These are phyloP conservation scores for Aegotheles bennettii DNA, from an alignment of 2,113 vertebrate species.

Conservation along the genomic window DNA sequence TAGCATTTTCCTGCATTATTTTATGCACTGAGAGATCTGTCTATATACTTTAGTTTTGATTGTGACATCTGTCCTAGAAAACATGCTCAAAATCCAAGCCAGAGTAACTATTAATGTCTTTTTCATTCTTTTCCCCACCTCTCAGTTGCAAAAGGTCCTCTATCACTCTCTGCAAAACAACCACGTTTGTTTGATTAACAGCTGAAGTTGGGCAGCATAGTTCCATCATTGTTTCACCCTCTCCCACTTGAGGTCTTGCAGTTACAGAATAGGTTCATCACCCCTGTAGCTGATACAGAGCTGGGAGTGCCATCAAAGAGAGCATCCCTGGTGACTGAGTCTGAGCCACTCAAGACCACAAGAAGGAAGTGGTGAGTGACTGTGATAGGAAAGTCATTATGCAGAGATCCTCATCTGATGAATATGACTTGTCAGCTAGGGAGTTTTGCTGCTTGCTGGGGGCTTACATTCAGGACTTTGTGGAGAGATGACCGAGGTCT, in stretches of 20 bases:
- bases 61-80: neutral
- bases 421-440: neutral
- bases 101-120: neutral
- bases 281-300: neutral
- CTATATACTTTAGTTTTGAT: neutral
- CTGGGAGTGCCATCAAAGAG: neutral
- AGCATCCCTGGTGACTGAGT: neutral
- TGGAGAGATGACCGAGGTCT: accelerated
- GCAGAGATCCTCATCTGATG: neutral
- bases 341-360: neutral
- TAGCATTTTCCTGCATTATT: neutral
- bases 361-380: neutral
- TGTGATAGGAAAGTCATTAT: neutral
- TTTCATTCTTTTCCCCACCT: neutral
- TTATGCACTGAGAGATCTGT: neutral
- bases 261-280: neutral
- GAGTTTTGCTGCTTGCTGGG: neutral
- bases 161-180: neutral
- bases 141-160: neutral
- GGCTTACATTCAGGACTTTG: neutral
- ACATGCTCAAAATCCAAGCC: neutral
- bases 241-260: neutral
- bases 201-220: neutral
- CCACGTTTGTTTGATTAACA: neutral
- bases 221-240: neutral